phyloP scores from a whole-genome alignment of 2,113 vertebrate species.

The Onychostoma macrolepis region DNA sequence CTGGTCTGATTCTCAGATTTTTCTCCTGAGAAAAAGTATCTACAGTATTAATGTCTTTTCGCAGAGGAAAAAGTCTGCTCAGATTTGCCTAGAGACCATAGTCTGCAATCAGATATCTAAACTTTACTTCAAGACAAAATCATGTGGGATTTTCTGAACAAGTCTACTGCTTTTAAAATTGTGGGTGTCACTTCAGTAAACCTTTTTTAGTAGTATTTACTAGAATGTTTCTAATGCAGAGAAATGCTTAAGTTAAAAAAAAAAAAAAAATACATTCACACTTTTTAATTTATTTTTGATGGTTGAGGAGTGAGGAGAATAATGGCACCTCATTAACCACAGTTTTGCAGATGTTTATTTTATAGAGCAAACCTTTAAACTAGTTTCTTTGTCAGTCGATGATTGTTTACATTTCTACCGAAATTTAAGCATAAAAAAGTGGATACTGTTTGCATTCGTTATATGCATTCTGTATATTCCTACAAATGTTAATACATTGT shows the following conservation, averaged over 20 bases:
- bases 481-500: neutral
- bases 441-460: neutral
- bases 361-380: neutral
- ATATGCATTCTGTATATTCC: neutral
- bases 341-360: neutral
- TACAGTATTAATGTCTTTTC: neutral
- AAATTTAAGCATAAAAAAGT: neutral
- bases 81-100: neutral
- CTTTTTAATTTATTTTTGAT: neutral
- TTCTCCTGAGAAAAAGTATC: neutral
- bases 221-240: neutral
- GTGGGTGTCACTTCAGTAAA: neutral
- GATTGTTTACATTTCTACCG: neutral
- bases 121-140: neutral
- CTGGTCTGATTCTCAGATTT: neutral
- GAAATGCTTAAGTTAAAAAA: neutral
- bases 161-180: neutral
- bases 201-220: neutral
- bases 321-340: neutral
- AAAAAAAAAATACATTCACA: neutral
- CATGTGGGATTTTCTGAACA: neutral
- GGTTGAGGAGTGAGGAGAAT: neutral
- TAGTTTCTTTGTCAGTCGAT: neutral
- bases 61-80: neutral
- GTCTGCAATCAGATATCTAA: neutral